Percentiles rank a stretch among this genome's conserved stretches.
phyloP scores from a whole-genome alignment of 2,888 invertebrate species.

The Ornithoptera priamus region DNA sequence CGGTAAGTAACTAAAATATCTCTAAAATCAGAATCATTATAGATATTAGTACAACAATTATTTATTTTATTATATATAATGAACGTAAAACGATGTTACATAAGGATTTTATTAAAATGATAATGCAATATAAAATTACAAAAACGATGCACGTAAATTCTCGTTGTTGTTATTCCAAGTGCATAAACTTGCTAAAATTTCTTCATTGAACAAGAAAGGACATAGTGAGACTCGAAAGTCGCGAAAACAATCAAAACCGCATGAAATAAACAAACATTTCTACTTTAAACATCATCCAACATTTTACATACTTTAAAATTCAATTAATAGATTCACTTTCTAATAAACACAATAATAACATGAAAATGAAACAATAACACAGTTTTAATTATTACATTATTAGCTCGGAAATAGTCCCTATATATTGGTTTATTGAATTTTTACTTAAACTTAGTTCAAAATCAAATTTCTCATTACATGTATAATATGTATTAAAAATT shows the following conservation, averaged over 20 bases:
- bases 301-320: neutral
- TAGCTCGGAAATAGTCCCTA: too few species aligned
- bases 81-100: neutral
- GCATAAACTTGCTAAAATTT: constrained; percentile 36
- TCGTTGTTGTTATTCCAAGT: constrained; percentile 42
- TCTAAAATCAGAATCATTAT: too few species aligned
- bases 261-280: neutral
- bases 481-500: too few species aligned
- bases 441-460: too few species aligned
- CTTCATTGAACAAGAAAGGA: constrained; percentile 35
- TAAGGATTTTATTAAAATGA: neutral
- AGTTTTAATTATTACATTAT: too few species aligned
- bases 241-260: constrained; percentile 23
- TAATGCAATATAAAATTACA: neutral
- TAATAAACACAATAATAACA: too few species aligned
- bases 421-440: too few species aligned
- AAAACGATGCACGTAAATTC: constrained; percentile 31
- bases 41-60: neutral
- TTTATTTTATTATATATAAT: neutral
- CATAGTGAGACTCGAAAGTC: constrained; percentile 29
- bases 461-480: too few species aligned
- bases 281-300: constrained; percentile 12
- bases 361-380: too few species aligned
- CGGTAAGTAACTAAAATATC: too few species aligned
- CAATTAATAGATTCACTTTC: neutral